Conservation (phyloP, 1,140 invertebrate species). For the Cydia fagiglandana region DNA sequence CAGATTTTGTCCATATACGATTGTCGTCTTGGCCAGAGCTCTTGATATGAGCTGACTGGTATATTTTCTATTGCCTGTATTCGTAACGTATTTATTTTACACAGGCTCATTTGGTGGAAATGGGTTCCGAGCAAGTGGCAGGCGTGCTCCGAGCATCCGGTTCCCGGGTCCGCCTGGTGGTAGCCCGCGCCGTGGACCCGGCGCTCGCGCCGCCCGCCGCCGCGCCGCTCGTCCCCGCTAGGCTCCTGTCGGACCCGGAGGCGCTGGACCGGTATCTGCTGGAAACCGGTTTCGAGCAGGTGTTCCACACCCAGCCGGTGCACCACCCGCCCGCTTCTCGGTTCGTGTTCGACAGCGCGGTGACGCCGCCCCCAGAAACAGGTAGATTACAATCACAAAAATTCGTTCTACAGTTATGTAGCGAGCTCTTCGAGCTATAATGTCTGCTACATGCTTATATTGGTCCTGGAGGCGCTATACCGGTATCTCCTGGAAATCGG, state of each 20-base stretch:
- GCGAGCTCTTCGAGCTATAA: no score
- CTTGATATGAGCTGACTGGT: no score
- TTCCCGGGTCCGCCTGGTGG: conserved; percentile 94
- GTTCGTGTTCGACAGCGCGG: conserved; percentile 78
- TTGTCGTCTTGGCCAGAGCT: no score
- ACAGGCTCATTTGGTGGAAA: conserved; percentile 93
- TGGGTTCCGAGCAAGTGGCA: conserved; percentile 98
- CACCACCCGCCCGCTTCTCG: conserved; percentile 47
- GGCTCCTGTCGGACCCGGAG: conserved; percentile 89
- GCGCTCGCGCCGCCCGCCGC: conserved; percentile 81
- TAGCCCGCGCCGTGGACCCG: conserved; percentile 93
- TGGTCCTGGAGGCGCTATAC: conserved; percentile 92
- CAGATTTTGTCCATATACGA: no score
- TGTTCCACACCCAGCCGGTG: conserved; percentile 78
- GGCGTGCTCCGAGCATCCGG: conserved; percentile 96
- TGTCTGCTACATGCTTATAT: conserved; percentile 84
- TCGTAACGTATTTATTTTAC: background rate
- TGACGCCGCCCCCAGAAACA: conserved; percentile 80
- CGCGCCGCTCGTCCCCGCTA: conserved; percentile 81
- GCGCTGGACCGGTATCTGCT: conserved; percentile 92
- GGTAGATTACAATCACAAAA: conserved; percentile 52
- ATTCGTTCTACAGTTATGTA: background rate
- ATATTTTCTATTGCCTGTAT: no score
- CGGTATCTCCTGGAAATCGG: conserved; percentile 90
- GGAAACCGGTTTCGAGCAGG: conserved; percentile 87